phyloP scores from a whole-genome alignment of 2,888 invertebrate genomes.

The Acleris holmiana region DNA sequence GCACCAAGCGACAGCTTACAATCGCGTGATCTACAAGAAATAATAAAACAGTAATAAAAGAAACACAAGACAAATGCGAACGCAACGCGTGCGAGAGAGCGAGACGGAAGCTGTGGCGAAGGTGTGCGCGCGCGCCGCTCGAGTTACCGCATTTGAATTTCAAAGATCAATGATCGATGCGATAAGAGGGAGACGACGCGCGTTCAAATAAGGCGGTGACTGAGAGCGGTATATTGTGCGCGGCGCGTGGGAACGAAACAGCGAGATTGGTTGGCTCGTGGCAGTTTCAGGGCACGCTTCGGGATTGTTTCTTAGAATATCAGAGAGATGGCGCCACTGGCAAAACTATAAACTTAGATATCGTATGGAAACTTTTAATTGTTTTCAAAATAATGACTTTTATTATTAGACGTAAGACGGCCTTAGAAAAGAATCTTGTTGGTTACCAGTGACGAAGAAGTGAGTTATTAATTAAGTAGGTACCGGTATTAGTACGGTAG shows the following conservation, averaged over 20 bases:
- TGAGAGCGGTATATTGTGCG: constrained; percentile 51
- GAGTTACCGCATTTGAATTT: constrained; percentile 80
- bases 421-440: too few species aligned
- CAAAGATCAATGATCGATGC: constrained; percentile 83
- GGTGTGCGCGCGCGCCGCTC: constrained; percentile 79
- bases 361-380: too few species aligned
- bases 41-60: constrained; percentile 85
- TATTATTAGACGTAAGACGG: too few species aligned
- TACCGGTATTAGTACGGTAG: too few species aligned
- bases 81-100: constrained; percentile 66
- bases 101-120: constrained; percentile 67
- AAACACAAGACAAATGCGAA: constrained; percentile 79
- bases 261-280: constrained; percentile 70
- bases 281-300: constrained; percentile 63
- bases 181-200: constrained; percentile 74
- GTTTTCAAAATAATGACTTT: too few species aligned
- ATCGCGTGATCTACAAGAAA: constrained; percentile 85
- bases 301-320: constrained; percentile 41
- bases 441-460: too few species aligned
- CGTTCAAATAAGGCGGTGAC: constrained; percentile 53
- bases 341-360: constrained; percentile 7
- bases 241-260: constrained; percentile 51
- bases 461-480: too few species aligned
- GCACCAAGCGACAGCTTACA: constrained; percentile 82
- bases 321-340: constrained; percentile 68